These are phyloP conservation scores for Charadrius vociferus DNA, from an alignment of 2,113 vertebrate species.

Conservation along the genomic window DNA sequence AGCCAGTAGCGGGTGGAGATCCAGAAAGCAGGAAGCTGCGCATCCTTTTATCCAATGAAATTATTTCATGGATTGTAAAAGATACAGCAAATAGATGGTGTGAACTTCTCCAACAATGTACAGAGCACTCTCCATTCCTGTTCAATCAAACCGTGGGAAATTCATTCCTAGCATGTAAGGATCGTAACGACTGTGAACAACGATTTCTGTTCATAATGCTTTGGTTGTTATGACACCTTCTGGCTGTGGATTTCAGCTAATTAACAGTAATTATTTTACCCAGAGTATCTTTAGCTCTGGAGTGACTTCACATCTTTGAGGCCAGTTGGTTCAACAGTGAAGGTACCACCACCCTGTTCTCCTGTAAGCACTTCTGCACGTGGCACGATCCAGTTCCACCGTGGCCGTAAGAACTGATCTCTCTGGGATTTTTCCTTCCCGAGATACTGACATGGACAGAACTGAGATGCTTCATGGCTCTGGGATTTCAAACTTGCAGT, in stretches of 20 bases:
- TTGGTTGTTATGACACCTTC: conserved; percentile 60
- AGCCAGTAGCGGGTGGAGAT: neutral
- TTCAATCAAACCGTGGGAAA: neutral
- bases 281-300: neutral
- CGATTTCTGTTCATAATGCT: conserved; percentile 17
- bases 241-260: conserved; percentile 52
- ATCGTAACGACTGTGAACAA: neutral
- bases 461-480: neutral
- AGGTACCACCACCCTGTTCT: neutral
- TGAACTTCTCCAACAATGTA: neutral
- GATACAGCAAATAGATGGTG: accelerated
- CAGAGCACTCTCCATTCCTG: neutral
- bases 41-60: neutral
- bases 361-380: neutral
- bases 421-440: neutral
- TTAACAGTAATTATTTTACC: conserved; percentile 28
- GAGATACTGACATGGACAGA: neutral
- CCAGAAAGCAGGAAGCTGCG: neutral
- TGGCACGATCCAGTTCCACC: accelerated
- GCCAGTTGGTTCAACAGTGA: neutral
- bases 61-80: neutral
- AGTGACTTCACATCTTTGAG: neutral
- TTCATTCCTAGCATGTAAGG: neutral
- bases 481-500: neutral
- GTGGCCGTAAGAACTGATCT: accelerated